Evolutionary conservation across 2,113 vertebrate genomes (phyloP).

Genomic region (Mandrillus leucophaeus): DNA sequence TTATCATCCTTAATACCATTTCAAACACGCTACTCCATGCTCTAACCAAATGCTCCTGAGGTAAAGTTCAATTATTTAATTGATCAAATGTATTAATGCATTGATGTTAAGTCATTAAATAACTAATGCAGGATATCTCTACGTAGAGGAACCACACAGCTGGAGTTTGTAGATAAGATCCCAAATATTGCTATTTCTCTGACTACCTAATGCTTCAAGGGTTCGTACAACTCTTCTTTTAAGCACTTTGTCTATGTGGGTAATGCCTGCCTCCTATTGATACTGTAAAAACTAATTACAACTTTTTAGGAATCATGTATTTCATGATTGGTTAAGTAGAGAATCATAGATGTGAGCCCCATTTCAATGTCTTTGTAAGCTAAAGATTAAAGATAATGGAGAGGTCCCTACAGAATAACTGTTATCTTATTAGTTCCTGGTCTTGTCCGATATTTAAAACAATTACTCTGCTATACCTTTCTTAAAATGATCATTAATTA

Average conservation of each 20-base stretch:
- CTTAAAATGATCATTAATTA: conserved; percentile 20
- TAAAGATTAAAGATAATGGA: background rate
- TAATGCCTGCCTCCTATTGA: background rate
- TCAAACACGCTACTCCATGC: background rate
- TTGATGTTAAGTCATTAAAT: background rate
- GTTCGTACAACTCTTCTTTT: background rate
- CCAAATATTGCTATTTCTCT: background rate
- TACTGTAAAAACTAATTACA: background rate
- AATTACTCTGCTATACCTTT: background rate
- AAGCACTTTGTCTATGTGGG: background rate
- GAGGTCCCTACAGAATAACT: background rate
- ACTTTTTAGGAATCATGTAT: background rate
- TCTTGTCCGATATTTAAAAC: background rate
- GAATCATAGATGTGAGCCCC: background rate
- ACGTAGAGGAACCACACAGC: background rate
- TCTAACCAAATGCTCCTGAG: background rate
- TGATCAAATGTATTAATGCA: background rate
- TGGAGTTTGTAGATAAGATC: background rate
- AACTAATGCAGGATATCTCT: background rate
- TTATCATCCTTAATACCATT: background rate
- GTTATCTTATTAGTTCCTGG: background rate
- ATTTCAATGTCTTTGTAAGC: background rate
- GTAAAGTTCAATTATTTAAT: background rate
- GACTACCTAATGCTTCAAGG: background rate
- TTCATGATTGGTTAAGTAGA: background rate